These are phyloP conservation scores for Andricus grossulariae DNA, from an alignment of 1,140 invertebrate species.

Conservation along the genomic window DNA sequence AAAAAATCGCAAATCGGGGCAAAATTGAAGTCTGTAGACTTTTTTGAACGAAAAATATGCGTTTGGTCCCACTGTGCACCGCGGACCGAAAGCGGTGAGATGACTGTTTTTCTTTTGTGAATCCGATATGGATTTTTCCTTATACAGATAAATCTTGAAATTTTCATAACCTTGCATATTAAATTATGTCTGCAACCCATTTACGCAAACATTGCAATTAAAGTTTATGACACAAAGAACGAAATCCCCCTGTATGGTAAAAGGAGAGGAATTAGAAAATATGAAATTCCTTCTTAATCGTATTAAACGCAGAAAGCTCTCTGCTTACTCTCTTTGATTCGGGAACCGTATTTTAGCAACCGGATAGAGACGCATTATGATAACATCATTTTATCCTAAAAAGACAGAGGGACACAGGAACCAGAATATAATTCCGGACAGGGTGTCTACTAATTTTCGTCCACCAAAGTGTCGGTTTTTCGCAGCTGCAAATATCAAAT, in stretches of 20 bases:
- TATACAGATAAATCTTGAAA: too few relatives aligned
- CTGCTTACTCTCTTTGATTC: background rate
- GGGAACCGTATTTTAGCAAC: background rate
- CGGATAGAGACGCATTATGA: background rate
- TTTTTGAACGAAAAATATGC: too few relatives aligned
- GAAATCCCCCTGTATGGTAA: background rate
- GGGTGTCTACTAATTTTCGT: background rate
- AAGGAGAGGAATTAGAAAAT: background rate
- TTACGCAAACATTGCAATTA: constrained; percentile 1
- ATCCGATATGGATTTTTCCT: too few relatives aligned
- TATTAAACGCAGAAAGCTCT: background rate
- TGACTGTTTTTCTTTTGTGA: too few relatives aligned
- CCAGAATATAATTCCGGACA: background rate
- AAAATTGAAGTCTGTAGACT: too few relatives aligned
- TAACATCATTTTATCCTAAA: background rate
- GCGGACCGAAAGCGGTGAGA: too few relatives aligned
- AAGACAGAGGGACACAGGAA: background rate
- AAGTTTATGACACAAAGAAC: background rate
- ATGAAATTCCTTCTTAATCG: constrained; percentile 10
- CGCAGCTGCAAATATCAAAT: background rate
- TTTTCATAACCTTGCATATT: background rate
- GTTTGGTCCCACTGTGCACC: too few relatives aligned
- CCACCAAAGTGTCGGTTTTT: background rate
- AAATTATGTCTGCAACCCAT: background rate
- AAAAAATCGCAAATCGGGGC: too few relatives aligned